phyloP scores from a whole-genome alignment of 1,140 invertebrate species.

The Aphidius ervi region DNA sequence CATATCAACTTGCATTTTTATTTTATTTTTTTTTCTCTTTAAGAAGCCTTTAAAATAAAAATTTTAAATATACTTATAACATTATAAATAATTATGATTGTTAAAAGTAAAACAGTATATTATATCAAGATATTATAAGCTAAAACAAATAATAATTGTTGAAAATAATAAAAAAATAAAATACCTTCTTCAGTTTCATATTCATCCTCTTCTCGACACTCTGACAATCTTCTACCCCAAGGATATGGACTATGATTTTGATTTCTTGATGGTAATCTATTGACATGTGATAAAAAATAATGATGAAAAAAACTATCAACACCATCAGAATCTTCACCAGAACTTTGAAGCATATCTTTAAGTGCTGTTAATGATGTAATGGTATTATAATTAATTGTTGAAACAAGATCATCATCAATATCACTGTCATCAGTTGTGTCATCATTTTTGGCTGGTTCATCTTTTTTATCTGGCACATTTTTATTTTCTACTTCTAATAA shows the following conservation, averaged over 20 bases:
- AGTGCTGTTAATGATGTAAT: slow-evolving; percentile 63
- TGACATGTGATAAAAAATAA: slow-evolving; percentile 69
- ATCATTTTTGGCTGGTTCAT: slow-evolving; percentile 36
- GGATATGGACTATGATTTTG: slow-evolving; percentile 56
- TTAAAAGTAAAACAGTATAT: no score
- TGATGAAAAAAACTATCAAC: slow-evolving; percentile 68
- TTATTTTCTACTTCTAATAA: no score
- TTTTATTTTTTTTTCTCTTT: no score
- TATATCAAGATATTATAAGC: no score
- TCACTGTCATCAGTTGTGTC: slow-evolving; percentile 56
- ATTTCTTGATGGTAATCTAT: slow-evolving; percentile 60
- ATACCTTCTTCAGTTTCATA: slow-evolving; percentile 61
- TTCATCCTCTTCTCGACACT: slow-evolving; percentile 78
- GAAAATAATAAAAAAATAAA: slow-evolving; percentile 1
- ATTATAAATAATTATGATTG: no score
- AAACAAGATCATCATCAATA: slow-evolving; percentile 63
- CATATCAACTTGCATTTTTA: no score
- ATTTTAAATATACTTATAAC: no score
- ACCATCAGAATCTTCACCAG: slow-evolving; percentile 58
- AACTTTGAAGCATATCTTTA: slow-evolving; percentile 63
- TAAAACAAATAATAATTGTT: not conserved
- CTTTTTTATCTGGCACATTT: slow-evolving; percentile 22
- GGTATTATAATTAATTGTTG: slow-evolving; percentile 66
- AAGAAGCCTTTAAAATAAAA: no score
- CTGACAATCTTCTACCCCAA: slow-evolving; percentile 67